Evolutionary conservation across 2,888 invertebrate genomes (phyloP).

Genomic region (Xylocampa areola): DNA sequence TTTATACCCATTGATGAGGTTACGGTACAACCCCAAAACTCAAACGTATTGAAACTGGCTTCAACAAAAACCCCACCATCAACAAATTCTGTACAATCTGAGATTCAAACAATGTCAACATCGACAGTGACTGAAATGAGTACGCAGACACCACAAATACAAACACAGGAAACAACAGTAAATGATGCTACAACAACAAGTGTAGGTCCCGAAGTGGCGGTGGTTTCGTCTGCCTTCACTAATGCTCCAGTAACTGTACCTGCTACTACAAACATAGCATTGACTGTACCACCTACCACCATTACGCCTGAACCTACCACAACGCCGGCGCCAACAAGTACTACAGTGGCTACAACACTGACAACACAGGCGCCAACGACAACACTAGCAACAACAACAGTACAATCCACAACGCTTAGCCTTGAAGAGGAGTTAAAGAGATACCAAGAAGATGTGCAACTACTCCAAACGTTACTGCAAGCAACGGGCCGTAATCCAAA

Average conservation of each 20-base stretch:
- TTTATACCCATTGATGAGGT: slow-evolving; percentile 87
- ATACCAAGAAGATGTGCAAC: slow-evolving; percentile 75
- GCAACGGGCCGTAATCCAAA: slow-evolving; percentile 81
- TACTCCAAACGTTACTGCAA: slow-evolving; percentile 71
- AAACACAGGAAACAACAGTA: slow-evolving; percentile 62
- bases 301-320: slow-evolving; percentile 55
- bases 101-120: slow-evolving; percentile 69
- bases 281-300: slow-evolving; percentile 56
- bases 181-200: slow-evolving; percentile 65
- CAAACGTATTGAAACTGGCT: slow-evolving; percentile 83
- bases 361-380: slow-evolving; percentile 58
- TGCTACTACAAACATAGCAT: slow-evolving; percentile 62
- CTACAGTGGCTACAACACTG: slow-evolving; percentile 48
- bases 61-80: slow-evolving; percentile 75
- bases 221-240: slow-evolving; percentile 55
- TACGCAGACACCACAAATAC: slow-evolving; percentile 74
- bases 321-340: slow-evolving; percentile 53
- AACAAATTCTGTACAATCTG: slow-evolving; percentile 64
- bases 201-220: slow-evolving; percentile 50
- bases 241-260: slow-evolving; percentile 59
- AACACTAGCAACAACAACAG: slow-evolving; percentile 56
- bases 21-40: slow-evolving; percentile 75
- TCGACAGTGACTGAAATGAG: slow-evolving; percentile 76
- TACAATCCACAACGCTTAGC: slow-evolving; percentile 63
- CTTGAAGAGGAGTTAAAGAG: slow-evolving; percentile 72